These are phyloP conservation scores for Galerucella pusilla DNA, from an alignment of 2,888 invertebrate species.

Conservation along the genomic window DNA sequence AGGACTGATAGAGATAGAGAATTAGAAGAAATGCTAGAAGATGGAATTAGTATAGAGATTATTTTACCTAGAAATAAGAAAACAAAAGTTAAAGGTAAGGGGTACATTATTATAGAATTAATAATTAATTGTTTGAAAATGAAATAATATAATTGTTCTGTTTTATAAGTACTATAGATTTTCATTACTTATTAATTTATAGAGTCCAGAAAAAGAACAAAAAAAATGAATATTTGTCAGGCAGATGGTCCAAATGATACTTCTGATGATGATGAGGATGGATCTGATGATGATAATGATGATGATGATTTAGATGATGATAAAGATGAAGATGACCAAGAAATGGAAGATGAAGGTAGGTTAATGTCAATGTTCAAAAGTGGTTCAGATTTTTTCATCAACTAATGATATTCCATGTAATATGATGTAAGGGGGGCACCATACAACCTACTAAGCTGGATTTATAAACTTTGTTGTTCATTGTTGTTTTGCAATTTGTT, in stretches of 20 bases:
- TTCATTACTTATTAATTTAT: background rate
- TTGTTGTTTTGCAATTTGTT: too few species aligned
- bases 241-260: conserved; percentile 71
- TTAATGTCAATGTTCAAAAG: conserved; percentile 22
- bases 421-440: too few species aligned
- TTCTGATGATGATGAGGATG: conserved; percentile 83
- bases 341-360: conserved; percentile 62
- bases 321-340: conserved; percentile 70
- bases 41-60: conserved; percentile 53
- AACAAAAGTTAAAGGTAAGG: conserved; percentile 39
- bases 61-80: conserved; percentile 49
- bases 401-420: too few species aligned
- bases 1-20: conserved; percentile 61
- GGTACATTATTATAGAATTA: background rate
- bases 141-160: background rate
- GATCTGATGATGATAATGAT: conserved; percentile 72
- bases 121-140: too few species aligned
- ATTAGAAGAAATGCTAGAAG: conserved; percentile 59
- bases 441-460: too few species aligned
- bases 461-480: too few species aligned
- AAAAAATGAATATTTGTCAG: conserved; percentile 46
- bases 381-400: background rate
- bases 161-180: background rate
- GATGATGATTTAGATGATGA: conserved; percentile 75
- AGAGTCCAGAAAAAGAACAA: background rate